Percentiles rank a stretch among this genome's conserved stretches.
phyloP scores from a whole-genome alignment of 2,113 vertebrate genomes.

The Lophochroa leadbeateri region DNA sequence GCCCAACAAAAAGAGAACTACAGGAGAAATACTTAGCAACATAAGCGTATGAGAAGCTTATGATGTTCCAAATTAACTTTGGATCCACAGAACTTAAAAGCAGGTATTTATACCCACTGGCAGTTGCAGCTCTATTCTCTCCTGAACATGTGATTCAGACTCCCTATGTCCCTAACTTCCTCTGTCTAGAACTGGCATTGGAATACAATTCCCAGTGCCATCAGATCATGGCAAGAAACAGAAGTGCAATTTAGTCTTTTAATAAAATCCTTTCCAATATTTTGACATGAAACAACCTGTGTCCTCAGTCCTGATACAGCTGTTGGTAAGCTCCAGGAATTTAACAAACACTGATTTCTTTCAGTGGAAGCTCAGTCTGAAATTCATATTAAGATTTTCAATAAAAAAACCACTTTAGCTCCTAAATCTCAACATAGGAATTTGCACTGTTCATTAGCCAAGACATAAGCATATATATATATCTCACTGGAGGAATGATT shows the following conservation, averaged over 20 bases:
- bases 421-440: neutral
- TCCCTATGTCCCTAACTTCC: neutral
- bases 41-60: neutral
- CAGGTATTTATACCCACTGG: neutral
- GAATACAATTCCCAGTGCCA: neutral
- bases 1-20: neutral
- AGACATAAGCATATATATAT: neutral
- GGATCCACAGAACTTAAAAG: neutral
- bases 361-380: neutral
- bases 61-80: neutral
- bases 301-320: neutral
- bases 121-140: neutral
- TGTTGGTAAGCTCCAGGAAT: neutral
- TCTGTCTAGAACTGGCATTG: neutral
- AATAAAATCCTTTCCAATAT: neutral
- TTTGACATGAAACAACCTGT: neutral
- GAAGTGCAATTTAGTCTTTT: neutral
- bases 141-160: neutral
- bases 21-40: neutral
- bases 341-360: neutral
- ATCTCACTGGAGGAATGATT: neutral
- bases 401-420: neutral
- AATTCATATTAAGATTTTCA: neutral
- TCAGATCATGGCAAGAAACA: neutral
- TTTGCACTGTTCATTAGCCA: neutral